Evolutionary conservation across 2,113 vertebrate genomes (phyloP), one percentile per base, ranked within the genome.

Genomic region (Percopsis transmontana): DNA sequence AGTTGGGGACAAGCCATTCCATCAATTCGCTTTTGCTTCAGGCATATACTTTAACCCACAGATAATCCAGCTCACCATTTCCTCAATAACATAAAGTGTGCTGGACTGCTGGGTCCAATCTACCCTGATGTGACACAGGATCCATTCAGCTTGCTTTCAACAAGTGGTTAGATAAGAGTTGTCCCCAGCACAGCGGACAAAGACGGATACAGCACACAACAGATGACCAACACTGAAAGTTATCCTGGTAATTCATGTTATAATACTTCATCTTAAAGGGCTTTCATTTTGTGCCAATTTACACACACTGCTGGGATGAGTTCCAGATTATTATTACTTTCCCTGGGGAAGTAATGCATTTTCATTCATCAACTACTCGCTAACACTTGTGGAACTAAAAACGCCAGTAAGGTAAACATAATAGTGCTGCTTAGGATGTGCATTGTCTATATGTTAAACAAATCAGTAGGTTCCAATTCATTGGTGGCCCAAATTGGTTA

Each of bases 301-400:
- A 70, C 70, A 77, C 73, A 70, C 82, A 90, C 85, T 88, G 77
- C 83, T 75, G 62, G 27, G 42, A 82, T 61, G 60, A 73, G 60
- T 41, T 79, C 12, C 2, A 82, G 81, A 88, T 88, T 74, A 70
- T 80, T 80, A 84, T 79, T 82, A 79, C 73, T 79, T 62, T 59
- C 77, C 77, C 61, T 1, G 10, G 33, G 55, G 76, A 84, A 44
- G 57, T 65, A 42, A 74, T 77, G 59, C 56, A 67, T 60, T 66
- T 33, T 33, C 27, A 33, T 33, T 33, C 27, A 33, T 33, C 27
- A 33, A 6, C 8, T 6, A 33, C 5, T 33, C 8, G 8, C 27
- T 33, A 6, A 6, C 27, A 33, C 48, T 9, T 14, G 21, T 63
- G 57, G 58, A 58, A 48, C 55, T 18, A 51, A 76, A 24, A 75